Evolutionary conservation across 2,797 vertebrate genomes (phyloP).

Genomic region (Sternarchorhynchus goeldii): DNA sequence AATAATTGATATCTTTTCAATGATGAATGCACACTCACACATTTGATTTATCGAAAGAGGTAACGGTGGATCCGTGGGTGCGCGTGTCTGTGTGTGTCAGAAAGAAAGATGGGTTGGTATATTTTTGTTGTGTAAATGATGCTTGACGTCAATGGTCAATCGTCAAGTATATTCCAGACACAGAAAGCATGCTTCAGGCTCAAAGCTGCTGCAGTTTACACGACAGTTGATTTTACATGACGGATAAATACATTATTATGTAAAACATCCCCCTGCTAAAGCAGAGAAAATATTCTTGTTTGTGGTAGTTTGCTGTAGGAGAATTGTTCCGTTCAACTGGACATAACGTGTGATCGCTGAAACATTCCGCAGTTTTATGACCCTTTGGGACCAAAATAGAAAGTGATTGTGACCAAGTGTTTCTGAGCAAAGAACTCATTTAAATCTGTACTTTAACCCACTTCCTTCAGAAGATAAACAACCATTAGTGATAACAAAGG

Average conservation of each 20-base stretch:
- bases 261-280: too few species aligned
- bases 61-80: not conserved
- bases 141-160: not conserved
- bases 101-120: conserved; percentile 6
- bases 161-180: not conserved
- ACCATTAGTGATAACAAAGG: not conserved
- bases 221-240: too few species aligned
- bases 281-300: too few species aligned
- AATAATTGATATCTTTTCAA: conserved; percentile 48
- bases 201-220: not conserved
- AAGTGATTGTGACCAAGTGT: conserved; percentile 28
- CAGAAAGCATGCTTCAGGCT: not conserved
- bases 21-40: conserved; percentile 36
- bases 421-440: conserved; percentile 18
- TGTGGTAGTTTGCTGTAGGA: not conserved
- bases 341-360: conserved; percentile 1
- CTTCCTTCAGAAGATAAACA: conserved; percentile 22
- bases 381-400: conserved; percentile 9
- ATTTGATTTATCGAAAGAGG: conserved; percentile 32
- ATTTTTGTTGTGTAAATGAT: conserved; percentile 38
- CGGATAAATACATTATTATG: too few species aligned
- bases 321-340: not conserved
- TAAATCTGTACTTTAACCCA: conserved; percentile 30
- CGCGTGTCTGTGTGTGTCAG: not conserved
- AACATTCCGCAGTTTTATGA: conserved; percentile 20